A percentile compares a stretch with the other conserved stretches of the same genome.
phyloP scores from a whole-genome alignment of 2,797 vertebrate species.

The Yasuhikotakia modesta region DNA sequence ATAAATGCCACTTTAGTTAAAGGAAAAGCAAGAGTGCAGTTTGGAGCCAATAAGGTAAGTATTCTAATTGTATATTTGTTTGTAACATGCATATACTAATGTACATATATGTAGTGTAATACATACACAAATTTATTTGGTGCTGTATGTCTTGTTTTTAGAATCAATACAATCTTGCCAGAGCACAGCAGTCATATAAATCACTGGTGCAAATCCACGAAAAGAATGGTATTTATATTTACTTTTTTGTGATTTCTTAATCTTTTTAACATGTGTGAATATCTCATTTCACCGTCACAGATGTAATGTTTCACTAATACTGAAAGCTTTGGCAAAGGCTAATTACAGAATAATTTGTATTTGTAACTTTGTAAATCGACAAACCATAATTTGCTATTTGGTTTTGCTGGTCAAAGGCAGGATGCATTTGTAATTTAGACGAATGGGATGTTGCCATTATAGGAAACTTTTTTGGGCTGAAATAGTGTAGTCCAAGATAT shows the following conservation, averaged over 20 bases:
- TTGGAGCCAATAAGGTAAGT: constrained; percentile 99
- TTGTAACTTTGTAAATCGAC: too few relatives aligned
- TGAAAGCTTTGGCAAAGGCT: not conserved
- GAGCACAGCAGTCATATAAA: constrained; percentile 99
- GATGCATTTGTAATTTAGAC: too few relatives aligned
- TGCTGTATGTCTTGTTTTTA: constrained; percentile 63
- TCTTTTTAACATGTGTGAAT: too few relatives aligned
- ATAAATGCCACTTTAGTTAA: constrained; percentile 99
- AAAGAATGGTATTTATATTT: constrained; percentile 87
- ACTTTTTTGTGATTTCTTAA: too few relatives aligned
- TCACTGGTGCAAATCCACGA: constrained; percentile 99
- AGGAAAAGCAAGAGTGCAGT: constrained; percentile 99
- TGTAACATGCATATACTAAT: not conserved
- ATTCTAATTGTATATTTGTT: not conserved
- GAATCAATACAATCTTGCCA: constrained; percentile 99
- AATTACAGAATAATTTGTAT: too few relatives aligned
- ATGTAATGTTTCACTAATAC: too few relatives aligned
- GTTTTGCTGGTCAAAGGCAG: too few relatives aligned
- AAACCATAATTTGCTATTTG: too few relatives aligned
- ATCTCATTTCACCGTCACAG: too few relatives aligned
- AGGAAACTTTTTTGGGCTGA: too few relatives aligned
- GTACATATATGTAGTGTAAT: not conserved
- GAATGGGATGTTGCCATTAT: too few relatives aligned
- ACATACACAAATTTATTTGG: not conserved
- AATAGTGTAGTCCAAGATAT: too few relatives aligned